Evolutionary conservation across 2,888 invertebrate species (phyloP), one percentile per base, ranked within the genome.

Genomic region (Hirtodrosophila histrioides): DNA sequence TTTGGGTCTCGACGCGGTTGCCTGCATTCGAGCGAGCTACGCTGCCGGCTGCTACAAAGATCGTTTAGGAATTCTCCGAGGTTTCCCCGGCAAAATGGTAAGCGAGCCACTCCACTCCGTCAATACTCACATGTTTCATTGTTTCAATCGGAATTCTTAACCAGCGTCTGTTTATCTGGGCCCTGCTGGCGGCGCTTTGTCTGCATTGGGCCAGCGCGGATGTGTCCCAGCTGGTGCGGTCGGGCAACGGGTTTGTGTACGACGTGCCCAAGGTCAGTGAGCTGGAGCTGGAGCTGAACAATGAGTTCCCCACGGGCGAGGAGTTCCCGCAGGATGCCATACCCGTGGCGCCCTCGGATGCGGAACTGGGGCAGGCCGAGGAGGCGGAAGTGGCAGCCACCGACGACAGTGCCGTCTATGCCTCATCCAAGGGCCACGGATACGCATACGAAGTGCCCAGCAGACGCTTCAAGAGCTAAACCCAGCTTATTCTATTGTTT

Each of bases 211-310:
- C 50, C 4, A 41, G 17, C 2, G 82, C 90, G 11, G 90, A 86
- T 68, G 64, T 77, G 24, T 89, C 89, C 0, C 75, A 88, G 55
- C 48, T 89, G 58, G 83, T 85, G 10, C 65, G 74, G 24, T 90
- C 89, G 2, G 88, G 89, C 68, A 89, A 89, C 51, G 89, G 89
- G n/a, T 89, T 89, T 40, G 39, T 88, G 3, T 90, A 89, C 44
- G 89, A 90, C 54, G 74, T 78, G 29, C 89, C 88, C 51, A 64
- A 66, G 49, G 68, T 88, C 48, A 74, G 68, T 4, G 72, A 81
- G 46, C 70, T 83, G 3, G 88, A 88, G 9, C 62, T 89, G 57
- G 88, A 89, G 64, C 41, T 73, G 8, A 69, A 60, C 55, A 86
- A 86, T 43, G 90, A 89, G 41, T 87, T 88, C 31, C 86, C 88